Base-by-base conservation (phyloP, 1,140 invertebrate species). In the Ips nitidus region DNA sequence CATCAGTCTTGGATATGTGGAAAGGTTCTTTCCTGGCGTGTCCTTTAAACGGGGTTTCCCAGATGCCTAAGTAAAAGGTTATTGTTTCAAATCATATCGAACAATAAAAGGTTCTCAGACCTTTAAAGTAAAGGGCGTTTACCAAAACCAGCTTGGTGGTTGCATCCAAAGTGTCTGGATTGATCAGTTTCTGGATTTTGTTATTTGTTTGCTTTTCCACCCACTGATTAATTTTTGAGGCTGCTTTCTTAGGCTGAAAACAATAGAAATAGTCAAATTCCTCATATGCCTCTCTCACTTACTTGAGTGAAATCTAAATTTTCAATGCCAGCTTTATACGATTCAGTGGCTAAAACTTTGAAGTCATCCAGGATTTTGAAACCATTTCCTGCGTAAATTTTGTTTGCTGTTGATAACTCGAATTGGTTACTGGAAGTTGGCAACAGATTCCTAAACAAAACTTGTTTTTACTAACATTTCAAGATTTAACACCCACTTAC, bases 91-190 rank as follows among this genome's bases (percentile, higher is more conserved):
- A 22, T 22, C 22, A 22, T 22, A 22, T 47, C 4, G 45, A 47
- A 47, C 45, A 47, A 47, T 2, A 59, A 59, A 61, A 22, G 4
- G 6, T 22, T 5, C 43, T 7, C 5, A 41, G 6, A 52, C 68
- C 78, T 39, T 93, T 94, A 80, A 95, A 95, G 78, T 95, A 93
- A 41, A 95, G 82, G 7, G 92, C 91, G 81, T 95, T 95, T 0
- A 93, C 81, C 1, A 95, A 81, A 5, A 95, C 84, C n/a, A 93
- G 66, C 60, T 81, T 84, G 71, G 86, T 88, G 38, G 83, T 75
- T 6, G 79, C 72, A 63, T 82, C 74, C 1, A 91, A 79, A 70
- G 79, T 81, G 74, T 84, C 86, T 75, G 80, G 67, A 22, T 81
- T 74, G 41, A 94, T 80, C 5, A 93, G 78, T 75, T 92, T 80